These are phyloP conservation scores for Sternotherus odoratus DNA, from an alignment of 2,797 vertebrate species.

Conservation along the genomic window DNA sequence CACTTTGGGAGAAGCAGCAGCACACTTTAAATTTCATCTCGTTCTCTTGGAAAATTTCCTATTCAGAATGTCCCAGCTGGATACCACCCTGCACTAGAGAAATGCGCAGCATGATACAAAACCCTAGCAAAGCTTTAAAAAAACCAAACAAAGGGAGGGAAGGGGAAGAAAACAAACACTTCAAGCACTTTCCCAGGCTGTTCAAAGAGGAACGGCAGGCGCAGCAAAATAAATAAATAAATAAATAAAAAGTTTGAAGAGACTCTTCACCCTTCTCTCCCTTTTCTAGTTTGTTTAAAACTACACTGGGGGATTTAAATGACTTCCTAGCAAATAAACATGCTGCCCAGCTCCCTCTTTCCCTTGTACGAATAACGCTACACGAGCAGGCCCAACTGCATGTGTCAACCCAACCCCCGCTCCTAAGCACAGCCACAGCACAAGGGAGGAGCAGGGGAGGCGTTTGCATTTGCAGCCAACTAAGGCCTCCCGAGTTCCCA, in stretches of 20 bases:
- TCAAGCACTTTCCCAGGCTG: not conserved
- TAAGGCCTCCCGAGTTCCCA: not conserved
- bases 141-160: not conserved
- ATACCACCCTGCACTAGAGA: not conserved
- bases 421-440: not conserved
- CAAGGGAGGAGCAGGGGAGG: not conserved
- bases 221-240: too few species aligned
- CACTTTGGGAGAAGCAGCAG: not conserved
- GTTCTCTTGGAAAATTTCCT: not conserved
- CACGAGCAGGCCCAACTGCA: not conserved
- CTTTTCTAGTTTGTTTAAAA: not conserved
- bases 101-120: slow-evolving; percentile 14
- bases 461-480: not conserved
- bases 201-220: not conserved
- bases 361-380: not conserved
- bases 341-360: not conserved
- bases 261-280: not conserved
- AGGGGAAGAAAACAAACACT: not conserved
- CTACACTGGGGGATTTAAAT: not conserved
- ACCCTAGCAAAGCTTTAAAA: not conserved
- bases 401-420: not conserved
- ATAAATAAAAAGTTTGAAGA: too few species aligned
- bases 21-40: not conserved
- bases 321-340: not conserved
- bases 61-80: not conserved